phyloP scores from a whole-genome alignment of 2,888 invertebrate species.

The Ophioninae sp. region DNA sequence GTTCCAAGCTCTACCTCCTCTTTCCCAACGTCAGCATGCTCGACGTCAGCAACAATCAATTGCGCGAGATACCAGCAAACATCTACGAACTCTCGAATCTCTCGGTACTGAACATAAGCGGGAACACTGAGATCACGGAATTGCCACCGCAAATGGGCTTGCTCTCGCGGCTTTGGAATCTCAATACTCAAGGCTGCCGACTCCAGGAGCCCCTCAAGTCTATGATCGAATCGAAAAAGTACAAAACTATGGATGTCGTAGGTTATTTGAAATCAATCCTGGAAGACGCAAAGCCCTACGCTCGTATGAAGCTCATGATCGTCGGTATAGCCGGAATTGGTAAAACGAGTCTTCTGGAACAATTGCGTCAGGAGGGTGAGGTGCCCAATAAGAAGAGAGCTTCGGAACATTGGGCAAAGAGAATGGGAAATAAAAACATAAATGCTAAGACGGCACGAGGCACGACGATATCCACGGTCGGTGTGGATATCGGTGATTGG shows the following conservation, averaged over 20 bases:
- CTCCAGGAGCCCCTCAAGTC: conserved; percentile 93
- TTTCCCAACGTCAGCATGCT: conserved; percentile 97
- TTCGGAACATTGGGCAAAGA: conserved; percentile 94
- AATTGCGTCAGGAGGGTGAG: conserved; percentile 92
- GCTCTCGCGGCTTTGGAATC: conserved; percentile 96
- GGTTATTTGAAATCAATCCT: conserved; percentile 94
- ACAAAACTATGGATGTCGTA: conserved; percentile 97
- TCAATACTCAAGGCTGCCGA: conserved; percentile 94
- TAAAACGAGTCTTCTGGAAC: conserved; percentile 95
- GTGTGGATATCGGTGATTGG: conserved; percentile 98
- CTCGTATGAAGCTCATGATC: conserved; percentile 97
- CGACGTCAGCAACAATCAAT: conserved; percentile 94
- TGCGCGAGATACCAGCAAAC: conserved; percentile 90
- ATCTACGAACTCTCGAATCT: conserved; percentile 93
- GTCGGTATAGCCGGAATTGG: conserved; percentile 94
- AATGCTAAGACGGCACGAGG: conserved; percentile 89
- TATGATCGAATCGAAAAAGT: conserved; percentile 95
- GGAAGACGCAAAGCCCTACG: conserved; percentile 95
- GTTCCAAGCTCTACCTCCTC: conserved; percentile 83
- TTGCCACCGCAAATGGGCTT: conserved; percentile 98
- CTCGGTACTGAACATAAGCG: conserved; percentile 96
- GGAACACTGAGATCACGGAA: conserved; percentile 91
- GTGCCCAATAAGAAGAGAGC: conserved; percentile 87
- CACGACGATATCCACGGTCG: conserved; percentile 95
- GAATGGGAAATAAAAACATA: conserved; percentile 95